phyloP scores from a whole-genome alignment of 2,797 vertebrate species.

The Arremon brunneinucha region DNA sequence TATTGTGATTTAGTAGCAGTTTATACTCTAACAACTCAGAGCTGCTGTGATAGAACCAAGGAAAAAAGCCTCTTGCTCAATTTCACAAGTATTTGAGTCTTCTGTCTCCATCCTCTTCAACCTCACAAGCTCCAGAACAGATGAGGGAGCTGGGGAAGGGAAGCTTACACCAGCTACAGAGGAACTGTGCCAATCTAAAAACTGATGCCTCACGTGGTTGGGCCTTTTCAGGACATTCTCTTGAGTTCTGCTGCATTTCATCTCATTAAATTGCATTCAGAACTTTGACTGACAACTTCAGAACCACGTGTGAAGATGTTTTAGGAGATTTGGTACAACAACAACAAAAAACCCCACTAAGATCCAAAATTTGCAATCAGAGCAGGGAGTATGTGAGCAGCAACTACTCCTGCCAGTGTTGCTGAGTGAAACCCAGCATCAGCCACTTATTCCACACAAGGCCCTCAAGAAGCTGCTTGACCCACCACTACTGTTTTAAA shows the following conservation, averaged over 20 bases:
- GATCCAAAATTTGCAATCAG: neutral
- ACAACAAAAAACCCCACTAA: neutral
- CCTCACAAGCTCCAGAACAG: neutral
- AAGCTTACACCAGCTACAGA: neutral
- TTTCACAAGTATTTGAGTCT: neutral
- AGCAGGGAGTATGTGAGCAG: neutral
- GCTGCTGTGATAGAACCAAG: rapidly evolving
- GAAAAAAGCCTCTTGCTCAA: neutral
- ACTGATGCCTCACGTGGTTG: neutral
- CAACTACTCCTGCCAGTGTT: neutral
- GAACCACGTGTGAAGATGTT: rapidly evolving
- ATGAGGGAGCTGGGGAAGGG: neutral
- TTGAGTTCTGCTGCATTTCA: neutral
- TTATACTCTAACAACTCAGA: neutral
- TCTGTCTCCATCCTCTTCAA: neutral
- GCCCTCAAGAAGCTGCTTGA: neutral
- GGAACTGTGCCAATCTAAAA: neutral
- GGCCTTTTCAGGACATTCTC: neutral
- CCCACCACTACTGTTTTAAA: neutral
- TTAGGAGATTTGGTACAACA: neutral
- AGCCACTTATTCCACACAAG: neutral
- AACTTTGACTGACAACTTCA: neutral
- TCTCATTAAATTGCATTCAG: neutral
- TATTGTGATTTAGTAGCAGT: neutral
- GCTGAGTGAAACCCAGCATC: neutral